These are phyloP conservation scores for Murina feae DNA, from an alignment of 2,113 vertebrate genomes.

Conservation along the genomic window DNA sequence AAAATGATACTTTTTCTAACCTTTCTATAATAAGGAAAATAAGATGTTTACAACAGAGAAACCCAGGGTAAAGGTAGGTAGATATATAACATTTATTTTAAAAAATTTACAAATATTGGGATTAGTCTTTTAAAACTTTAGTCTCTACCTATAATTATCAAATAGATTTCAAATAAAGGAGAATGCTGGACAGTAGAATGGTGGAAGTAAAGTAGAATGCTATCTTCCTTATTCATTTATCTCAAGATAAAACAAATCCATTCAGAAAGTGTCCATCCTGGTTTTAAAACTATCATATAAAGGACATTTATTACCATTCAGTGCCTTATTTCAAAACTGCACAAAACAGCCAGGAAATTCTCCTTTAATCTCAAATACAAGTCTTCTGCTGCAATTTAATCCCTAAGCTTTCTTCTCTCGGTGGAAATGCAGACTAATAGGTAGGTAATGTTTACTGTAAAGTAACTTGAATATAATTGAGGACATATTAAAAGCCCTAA, in stretches of 20 bases:
- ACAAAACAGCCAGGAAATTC: neutral
- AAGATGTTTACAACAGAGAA: constrained; percentile 5
- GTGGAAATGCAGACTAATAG: neutral
- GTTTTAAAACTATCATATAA: constrained; percentile 7
- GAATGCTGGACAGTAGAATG: neutral
- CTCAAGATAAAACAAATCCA: constrained; percentile 3
- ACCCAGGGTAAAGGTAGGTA: neutral
- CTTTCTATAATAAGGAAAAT: constrained; percentile 17
- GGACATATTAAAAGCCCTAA: neutral
- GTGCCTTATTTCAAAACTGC: neutral
- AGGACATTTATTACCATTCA: neutral
- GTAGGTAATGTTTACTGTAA: constrained; percentile 22
- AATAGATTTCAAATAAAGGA: constrained; percentile 12
- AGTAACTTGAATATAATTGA: neutral
- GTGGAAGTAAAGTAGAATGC: neutral
- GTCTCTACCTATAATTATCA: constrained; percentile 5
- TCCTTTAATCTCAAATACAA: constrained; percentile 30
- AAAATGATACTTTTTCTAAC: neutral
- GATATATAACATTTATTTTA: neutral
- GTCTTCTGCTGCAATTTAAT: neutral
- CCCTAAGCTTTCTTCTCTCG: neutral
- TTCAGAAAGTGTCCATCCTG: neutral
- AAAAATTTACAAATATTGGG: neutral
- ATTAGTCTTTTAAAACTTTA: neutral
- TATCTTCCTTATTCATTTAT: neutral